A percentile compares a stretch with the other conserved stretches of the same genome.
Conservation (phyloP, 2,113 vertebrate genomes). For the Channa argus region DNA sequence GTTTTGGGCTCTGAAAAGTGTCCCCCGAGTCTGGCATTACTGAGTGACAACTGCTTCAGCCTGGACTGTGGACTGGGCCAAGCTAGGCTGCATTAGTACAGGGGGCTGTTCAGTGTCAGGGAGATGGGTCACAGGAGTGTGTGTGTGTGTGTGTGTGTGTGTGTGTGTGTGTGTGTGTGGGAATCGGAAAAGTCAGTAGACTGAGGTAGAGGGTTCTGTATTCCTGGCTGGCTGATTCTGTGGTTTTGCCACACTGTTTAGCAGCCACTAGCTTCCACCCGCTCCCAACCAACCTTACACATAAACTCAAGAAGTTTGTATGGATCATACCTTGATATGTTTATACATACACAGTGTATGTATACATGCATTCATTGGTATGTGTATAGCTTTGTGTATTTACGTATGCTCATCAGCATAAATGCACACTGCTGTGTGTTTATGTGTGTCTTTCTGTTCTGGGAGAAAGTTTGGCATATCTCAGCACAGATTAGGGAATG, state of each 20-base stretch:
- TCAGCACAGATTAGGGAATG: constrained; percentile 80
- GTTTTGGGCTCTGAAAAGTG: constrained; percentile 51
- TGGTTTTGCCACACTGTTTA: constrained; percentile 40
- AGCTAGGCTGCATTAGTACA: constrained; percentile 50
- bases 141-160: constrained; percentile 32
- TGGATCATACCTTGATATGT: constrained; percentile 54
- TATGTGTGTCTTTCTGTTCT: constrained; percentile 76
- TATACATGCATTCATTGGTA: constrained; percentile 74
- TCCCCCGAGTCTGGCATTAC: constrained; percentile 78
- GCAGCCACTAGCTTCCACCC: constrained; percentile 27
- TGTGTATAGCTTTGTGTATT: constrained; percentile 67
- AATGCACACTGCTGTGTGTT: constrained; percentile 52
- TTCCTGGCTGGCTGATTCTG: constrained; percentile 28
- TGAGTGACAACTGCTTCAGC: constrained; percentile 94
- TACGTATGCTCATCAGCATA: constrained; percentile 65
- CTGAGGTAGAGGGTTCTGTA: constrained; percentile 21
- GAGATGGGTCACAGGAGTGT: constrained; percentile 60
- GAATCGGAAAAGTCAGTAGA: constrained; percentile 40
- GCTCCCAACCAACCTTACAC: not conserved
- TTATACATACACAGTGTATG: constrained; percentile 57
- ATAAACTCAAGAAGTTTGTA: constrained; percentile 38
- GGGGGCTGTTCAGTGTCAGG: constrained; percentile 92
- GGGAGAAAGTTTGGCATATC: constrained; percentile 85
- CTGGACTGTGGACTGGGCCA: constrained; percentile 87
- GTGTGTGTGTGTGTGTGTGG: constrained; percentile 19